phyloP scores from a whole-genome alignment of 2,113 vertebrate genomes.

The Saccopteryx leptura region DNA sequence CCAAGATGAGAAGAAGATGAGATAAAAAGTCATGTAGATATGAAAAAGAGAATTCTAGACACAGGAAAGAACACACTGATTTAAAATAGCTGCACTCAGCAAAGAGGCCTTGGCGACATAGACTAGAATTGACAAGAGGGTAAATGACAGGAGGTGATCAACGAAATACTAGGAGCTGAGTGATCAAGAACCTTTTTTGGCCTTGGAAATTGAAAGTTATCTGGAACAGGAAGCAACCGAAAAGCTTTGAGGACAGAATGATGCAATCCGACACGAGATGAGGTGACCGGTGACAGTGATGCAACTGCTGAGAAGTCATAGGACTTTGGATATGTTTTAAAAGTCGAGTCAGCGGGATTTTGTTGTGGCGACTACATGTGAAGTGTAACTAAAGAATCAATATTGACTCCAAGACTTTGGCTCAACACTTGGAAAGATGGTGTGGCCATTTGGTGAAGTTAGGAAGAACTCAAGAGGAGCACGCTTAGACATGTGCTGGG shows the following conservation, averaged over 20 bases:
- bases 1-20: neutral
- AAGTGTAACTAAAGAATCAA: neutral
- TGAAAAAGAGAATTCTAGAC: neutral
- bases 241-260: neutral
- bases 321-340: neutral
- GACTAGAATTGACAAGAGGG: no score
- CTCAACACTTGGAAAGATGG: neutral
- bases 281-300: neutral
- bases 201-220: neutral
- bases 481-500: neutral
- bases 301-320: neutral
- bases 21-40: neutral
- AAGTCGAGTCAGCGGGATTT: neutral
- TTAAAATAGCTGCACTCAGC: neutral
- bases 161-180: neutral
- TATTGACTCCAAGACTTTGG: neutral
- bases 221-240: neutral
- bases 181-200: neutral
- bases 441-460: neutral
- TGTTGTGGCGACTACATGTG: neutral
- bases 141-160: no score
- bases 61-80: neutral
- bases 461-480: neutral
- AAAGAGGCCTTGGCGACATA: neutral
- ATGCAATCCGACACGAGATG: neutral